Conservation (phyloP, 2,113 vertebrate genomes). For the Calidris pugnax region DNA sequence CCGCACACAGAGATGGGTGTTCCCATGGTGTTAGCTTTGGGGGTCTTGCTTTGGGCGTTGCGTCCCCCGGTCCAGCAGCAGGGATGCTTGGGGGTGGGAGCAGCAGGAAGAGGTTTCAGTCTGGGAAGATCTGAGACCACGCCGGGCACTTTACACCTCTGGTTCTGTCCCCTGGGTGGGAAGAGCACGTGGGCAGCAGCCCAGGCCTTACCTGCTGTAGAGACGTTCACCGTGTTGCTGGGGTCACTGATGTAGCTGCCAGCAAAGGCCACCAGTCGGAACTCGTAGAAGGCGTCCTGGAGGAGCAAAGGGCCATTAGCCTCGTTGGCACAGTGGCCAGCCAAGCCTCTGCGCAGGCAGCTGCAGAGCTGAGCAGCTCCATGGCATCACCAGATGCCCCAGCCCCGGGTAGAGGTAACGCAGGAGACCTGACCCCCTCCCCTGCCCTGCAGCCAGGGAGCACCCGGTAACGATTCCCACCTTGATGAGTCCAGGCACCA, state of each 20-base stretch:
- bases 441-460: neutral
- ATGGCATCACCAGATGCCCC: neutral
- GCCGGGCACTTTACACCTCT: accelerated
- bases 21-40: accelerated
- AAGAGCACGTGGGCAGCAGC: neutral
- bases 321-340: neutral
- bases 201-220: conserved; percentile 82
- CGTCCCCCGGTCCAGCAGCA: accelerated
- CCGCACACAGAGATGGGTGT: accelerated
- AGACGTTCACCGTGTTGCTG: conserved; percentile 87
- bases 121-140: neutral
- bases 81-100: neutral
- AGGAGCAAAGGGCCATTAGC: neutral
- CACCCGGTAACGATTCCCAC: conserved; percentile 29
- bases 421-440: too few relatives aligned
- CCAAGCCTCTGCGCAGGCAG: neutral
- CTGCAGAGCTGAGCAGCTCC: neutral
- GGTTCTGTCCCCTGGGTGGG: neutral
- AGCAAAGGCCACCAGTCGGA: conserved; percentile 88
- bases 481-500: conserved; percentile 90
- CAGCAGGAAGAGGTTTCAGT: accelerated
- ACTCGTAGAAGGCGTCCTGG: conserved; percentile 89
- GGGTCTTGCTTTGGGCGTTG: neutral
- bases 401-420: neutral
- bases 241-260: conserved; percentile 87